phyloP scores from a whole-genome alignment of 2,113 vertebrate species.

The Dryoscopus gambensis region DNA sequence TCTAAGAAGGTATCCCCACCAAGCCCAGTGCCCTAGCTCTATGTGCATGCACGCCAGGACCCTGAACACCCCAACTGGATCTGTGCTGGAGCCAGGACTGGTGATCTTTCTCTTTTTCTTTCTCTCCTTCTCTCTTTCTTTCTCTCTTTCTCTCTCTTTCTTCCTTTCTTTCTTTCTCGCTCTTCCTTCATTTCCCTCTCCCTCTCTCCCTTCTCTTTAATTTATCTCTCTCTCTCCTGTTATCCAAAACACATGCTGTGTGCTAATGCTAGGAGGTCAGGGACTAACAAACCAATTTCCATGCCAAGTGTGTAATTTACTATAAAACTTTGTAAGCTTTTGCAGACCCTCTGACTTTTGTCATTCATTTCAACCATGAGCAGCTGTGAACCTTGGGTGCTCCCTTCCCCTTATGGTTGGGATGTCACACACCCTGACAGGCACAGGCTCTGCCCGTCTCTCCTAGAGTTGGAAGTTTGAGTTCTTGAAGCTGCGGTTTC shows the following conservation, averaged over 20 bases:
- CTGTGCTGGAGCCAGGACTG: background rate
- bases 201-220: background rate
- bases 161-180: background rate
- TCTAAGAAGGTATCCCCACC: background rate
- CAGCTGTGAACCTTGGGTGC: background rate
- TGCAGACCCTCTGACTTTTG: background rate
- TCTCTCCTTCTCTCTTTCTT: fast-evolving
- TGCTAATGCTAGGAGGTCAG: background rate
- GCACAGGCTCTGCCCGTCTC: background rate
- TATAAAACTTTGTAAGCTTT: background rate
- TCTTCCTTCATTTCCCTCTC: background rate
- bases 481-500: background rate
- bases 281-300: background rate
- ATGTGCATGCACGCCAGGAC: fast-evolving
- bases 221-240: background rate
- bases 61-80: background rate
- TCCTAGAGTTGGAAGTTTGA: background rate
- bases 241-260: background rate
- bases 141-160: no score
- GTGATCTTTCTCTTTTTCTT: no score
- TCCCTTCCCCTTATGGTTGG: background rate
- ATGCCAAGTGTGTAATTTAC: background rate
- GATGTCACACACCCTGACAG: background rate
- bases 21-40: background rate
- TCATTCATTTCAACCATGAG: background rate